A percentile compares a stretch with the other conserved stretches of the same genome.
These are phyloP conservation scores for Lophochroa leadbeateri DNA, from an alignment of 2,113 vertebrate genomes.

Conservation along the genomic window DNA sequence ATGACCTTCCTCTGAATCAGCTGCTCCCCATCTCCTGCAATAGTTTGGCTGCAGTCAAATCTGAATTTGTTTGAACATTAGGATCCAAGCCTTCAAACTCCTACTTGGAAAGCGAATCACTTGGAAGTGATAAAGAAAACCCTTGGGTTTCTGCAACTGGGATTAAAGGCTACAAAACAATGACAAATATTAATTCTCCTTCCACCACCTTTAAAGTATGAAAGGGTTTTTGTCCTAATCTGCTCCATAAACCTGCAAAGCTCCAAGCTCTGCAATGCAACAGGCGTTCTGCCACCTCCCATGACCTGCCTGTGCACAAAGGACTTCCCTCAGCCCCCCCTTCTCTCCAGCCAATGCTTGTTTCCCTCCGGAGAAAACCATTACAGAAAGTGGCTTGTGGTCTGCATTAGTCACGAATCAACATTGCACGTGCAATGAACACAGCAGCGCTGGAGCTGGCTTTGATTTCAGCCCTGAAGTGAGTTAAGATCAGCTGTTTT, in stretches of 20 bases:
- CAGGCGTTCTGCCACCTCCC: neutral
- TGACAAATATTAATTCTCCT: fast-evolving
- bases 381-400: neutral
- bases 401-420: neutral
- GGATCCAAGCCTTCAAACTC: neutral
- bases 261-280: neutral
- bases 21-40: neutral
- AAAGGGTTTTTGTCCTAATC: neutral
- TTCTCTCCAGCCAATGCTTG: fast-evolving
- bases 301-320: fast-evolving
- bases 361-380: neutral
- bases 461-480: neutral
- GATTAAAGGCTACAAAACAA: neutral
- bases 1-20: neutral
- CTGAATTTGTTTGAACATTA: neutral
- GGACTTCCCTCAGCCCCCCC: neutral
- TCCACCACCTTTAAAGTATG: neutral
- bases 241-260: neutral
- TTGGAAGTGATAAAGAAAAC: neutral
- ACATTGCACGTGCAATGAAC: neutral
- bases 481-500: neutral
- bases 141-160: neutral
- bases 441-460: fast-evolving
- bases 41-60: neutral
- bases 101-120: neutral